A percentile compares a stretch with the other conserved stretches of the same genome.
These are phyloP conservation scores for Entelurus aequoreus DNA, from an alignment of 2,113 vertebrate genomes.

Conservation along the genomic window DNA sequence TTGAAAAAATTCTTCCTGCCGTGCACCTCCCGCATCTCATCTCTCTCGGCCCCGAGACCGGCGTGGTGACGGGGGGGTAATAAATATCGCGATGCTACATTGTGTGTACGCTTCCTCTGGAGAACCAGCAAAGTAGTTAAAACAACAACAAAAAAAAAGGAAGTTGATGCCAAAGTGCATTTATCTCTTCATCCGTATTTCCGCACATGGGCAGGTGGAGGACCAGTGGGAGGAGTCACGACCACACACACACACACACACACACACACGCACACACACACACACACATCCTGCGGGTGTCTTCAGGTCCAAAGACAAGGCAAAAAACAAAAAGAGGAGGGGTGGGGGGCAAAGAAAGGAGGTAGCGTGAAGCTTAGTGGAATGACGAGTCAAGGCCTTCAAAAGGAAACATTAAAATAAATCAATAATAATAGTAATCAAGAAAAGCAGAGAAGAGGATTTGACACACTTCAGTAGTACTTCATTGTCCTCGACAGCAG, in stretches of 20 bases:
- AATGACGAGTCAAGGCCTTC: constrained; percentile 74
- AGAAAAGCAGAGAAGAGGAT: constrained; percentile 66
- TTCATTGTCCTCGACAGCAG: constrained; percentile 72
- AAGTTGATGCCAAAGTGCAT: constrained; percentile 87
- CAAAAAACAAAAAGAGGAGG: constrained; percentile 40
- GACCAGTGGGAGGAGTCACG: constrained; percentile 25
- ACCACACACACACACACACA: constrained; percentile 8
- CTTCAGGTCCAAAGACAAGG: constrained; percentile 58
- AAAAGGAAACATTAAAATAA: constrained; percentile 38
- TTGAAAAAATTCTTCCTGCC: background rate
- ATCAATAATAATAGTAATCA: constrained; percentile 33
- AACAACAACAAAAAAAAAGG: constrained; percentile 37
- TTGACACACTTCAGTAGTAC: constrained; percentile 81
- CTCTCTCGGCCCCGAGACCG: constrained; percentile 34
- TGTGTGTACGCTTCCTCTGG: constrained; percentile 78
- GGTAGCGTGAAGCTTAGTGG: constrained; percentile 90
- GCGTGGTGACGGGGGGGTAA: constrained; percentile 77
- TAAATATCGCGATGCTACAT: constrained; percentile 86
- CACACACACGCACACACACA: constrained; percentile 9
- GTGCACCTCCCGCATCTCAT: constrained; percentile 59
- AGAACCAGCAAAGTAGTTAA: constrained; percentile 24
- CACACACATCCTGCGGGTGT: constrained; percentile 56
- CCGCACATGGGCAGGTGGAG: constrained; percentile 24
- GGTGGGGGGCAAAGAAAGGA: constrained; percentile 57
- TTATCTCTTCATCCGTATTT: constrained; percentile 72